Conservation (phyloP, 2,888 invertebrate genomes). For the Machimus atricapillus region DNA sequence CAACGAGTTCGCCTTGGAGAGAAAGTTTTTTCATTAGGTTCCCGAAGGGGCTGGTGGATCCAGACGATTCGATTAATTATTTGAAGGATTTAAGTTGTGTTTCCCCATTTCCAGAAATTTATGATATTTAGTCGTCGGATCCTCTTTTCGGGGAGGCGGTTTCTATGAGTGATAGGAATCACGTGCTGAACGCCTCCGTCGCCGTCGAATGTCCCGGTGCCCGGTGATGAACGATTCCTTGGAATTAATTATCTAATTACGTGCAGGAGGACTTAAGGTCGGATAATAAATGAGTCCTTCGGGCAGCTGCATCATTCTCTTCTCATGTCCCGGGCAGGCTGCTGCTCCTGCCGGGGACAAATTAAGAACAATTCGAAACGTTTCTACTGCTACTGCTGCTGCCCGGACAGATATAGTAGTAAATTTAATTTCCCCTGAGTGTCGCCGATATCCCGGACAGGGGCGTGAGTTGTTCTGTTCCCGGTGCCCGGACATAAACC, state of each 20-base stretch:
- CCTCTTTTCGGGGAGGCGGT: not conserved
- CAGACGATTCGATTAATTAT: not conserved
- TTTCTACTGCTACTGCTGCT: not conserved
- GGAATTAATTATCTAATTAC: constrained; percentile 4
- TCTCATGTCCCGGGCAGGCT: not conserved
- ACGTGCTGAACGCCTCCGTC: not conserved
- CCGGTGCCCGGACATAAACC: not conserved
- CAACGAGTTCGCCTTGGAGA: not conserved
- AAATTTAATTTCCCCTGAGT: constrained; percentile 4
- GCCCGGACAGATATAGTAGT: not conserved
- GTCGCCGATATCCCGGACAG: not conserved
- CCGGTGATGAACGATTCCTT: not conserved
- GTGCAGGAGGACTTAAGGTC: not conserved
- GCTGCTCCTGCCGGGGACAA: not conserved
- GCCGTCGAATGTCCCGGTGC: not conserved
- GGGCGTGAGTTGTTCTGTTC: not conserved
- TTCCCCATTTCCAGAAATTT: not conserved
- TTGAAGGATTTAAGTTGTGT: not conserved
- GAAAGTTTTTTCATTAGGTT: not conserved
- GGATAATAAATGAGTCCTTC: not conserved
- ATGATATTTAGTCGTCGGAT: not conserved
- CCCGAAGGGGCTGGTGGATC: not conserved
- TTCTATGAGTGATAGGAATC: not conserved
- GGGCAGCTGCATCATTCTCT: not conserved
- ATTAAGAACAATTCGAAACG: not conserved